Base-by-base conservation (phyloP, 2,113 vertebrate genomes). In the Antigone vipio region DNA sequence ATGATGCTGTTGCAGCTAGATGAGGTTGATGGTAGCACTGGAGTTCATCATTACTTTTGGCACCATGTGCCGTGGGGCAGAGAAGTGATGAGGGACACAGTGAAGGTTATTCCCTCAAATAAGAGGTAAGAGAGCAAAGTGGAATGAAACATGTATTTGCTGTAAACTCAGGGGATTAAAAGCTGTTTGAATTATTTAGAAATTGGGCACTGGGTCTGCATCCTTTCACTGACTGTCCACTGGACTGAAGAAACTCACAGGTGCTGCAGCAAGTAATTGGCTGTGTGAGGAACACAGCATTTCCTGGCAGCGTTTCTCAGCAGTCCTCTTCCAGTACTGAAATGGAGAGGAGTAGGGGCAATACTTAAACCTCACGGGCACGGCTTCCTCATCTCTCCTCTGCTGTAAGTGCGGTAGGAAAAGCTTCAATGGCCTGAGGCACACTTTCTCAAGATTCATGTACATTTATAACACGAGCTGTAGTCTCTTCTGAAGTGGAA, bases 131-230 rank as follows among this genome's bases (percentile, higher is more conserved):
- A 85, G 84, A 78, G 26, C 26, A 30, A 94, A 97, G 59, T 78
- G 49, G 35, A 96, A 96, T 92, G 59, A 97, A 98, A 95, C 76
- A 89, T 96, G 90, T 96, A 96, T 90, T 92, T 93, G 40, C 88
- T 96, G 69, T 88, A 89, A 96, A 94, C 81, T 90, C 49, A 11
- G 60, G 67, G 84, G 92, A 96, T 66, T 81, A 79, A 88, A 82
- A 63, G 6, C 27, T 30, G 29, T 55, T 89, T 93, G 63, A 93
- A 93, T 95, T 94, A 97, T 94, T 97, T 96, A 95, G 84, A 92
- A 94, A 82, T 29, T 21, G 32, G 29, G 34, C 30, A 20, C n/a
- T 69, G 9, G 26, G 7, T 71, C 55, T 88, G 21, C 7, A 40
- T 27, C 32, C 20, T 92, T 88, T 95, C 59, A 26, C 1, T 71